A percentile compares a stretch with the other conserved stretches of the same genome.
These are phyloP conservation scores for Beroe forskalii DNA, from an alignment of 37 sponge, comb jelly and placozoan species.

Conservation along the genomic window DNA sequence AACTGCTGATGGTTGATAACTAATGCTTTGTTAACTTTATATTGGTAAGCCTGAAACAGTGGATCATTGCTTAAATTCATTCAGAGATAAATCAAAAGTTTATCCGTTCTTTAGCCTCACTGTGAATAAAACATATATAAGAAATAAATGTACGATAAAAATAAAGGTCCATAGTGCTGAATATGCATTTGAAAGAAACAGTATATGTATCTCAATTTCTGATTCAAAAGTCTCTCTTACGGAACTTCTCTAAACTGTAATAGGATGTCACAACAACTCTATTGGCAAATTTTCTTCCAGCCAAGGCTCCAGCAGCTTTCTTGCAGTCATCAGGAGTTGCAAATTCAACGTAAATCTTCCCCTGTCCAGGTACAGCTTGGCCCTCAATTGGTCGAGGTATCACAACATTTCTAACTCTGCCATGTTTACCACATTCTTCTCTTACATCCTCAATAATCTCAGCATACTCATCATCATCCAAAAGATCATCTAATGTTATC, in stretches of 20 bases:
- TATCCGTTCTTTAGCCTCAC: neutral
- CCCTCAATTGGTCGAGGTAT: slow-evolving; percentile 90
- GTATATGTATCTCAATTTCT: slow-evolving; percentile 28
- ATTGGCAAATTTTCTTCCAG: slow-evolving; percentile 97
- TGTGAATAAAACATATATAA: slow-evolving; percentile 42
- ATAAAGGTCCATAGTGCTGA: neutral
- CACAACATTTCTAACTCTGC: slow-evolving; percentile 77
- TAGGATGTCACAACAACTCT: slow-evolving; percentile 96
- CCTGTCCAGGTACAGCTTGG: slow-evolving; percentile 83
- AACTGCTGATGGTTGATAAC: no score
- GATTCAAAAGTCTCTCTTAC: slow-evolving; percentile 76
- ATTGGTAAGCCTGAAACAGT: no score
- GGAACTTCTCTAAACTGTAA: slow-evolving; percentile 80
- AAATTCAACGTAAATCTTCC: slow-evolving; percentile 97
- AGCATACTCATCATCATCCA: slow-evolving; percentile 97
- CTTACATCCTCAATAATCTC: slow-evolving; percentile 98
- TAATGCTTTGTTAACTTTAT: no score
- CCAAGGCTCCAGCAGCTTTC: slow-evolving; percentile 80
- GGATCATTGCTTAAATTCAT: no score
- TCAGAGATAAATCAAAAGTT: no score
- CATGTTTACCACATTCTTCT: slow-evolving; percentile 92
- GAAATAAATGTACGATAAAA: slow-evolving; percentile 44
- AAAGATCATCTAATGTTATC: slow-evolving; percentile 90
- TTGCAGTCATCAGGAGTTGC: slow-evolving; percentile 69
- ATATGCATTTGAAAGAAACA: neutral